A percentile compares a stretch with the other conserved stretches of the same genome.
Evolutionary conservation across 2,797 vertebrate species (phyloP).

Genomic region (Ibycter americanus): DNA sequence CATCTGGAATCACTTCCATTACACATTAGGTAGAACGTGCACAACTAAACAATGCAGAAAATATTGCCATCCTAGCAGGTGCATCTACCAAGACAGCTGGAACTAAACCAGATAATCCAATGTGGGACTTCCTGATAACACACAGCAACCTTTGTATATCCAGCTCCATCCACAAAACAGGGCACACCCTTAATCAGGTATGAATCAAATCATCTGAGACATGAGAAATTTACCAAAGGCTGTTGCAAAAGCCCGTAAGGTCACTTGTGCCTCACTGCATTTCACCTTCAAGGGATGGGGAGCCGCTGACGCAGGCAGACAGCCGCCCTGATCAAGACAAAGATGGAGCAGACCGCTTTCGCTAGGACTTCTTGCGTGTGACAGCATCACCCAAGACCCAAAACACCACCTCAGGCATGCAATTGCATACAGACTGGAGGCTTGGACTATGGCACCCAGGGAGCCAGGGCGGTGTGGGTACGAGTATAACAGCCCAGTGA

Average conservation of each 20-base stretch:
- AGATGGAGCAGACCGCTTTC: background rate
- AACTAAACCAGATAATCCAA: background rate
- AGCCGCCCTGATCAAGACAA: background rate
- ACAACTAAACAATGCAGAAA: background rate
- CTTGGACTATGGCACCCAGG: background rate
- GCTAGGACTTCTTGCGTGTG: background rate
- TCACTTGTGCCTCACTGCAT: background rate
- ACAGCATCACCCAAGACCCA: background rate
- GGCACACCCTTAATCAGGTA: background rate
- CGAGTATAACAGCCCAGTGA: accelerated
- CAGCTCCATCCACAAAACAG: background rate
- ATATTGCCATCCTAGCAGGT: background rate
- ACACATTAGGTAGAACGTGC: background rate
- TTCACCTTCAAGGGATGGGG: background rate
- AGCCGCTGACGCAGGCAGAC: background rate
- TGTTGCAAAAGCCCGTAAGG: background rate
- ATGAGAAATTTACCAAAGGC: background rate
- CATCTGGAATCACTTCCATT: background rate
- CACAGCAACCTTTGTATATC: background rate
- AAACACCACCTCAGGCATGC: background rate
- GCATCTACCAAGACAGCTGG: background rate
- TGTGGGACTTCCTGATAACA: background rate
- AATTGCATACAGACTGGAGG: background rate
- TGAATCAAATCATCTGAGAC: background rate
- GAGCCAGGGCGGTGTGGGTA: background rate